These are phyloP conservation scores for Ctenochaetus hawaiiensis DNA, from an alignment of 2,797 vertebrate genomes.

Conservation along the genomic window DNA sequence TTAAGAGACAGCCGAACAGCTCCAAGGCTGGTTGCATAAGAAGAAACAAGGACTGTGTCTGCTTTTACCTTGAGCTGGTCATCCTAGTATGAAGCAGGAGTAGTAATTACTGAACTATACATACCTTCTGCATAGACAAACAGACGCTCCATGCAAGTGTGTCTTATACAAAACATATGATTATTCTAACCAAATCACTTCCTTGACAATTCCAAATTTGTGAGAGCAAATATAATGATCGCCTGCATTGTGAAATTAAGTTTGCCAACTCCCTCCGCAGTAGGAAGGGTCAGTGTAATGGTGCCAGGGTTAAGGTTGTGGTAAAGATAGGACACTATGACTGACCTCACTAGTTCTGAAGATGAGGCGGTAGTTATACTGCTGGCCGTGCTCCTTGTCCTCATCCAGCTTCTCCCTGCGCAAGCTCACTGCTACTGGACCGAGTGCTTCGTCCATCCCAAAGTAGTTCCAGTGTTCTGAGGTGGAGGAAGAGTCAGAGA, in stretches of 20 bases:
- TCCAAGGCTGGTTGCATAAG: conserved; percentile 59
- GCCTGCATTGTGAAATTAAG: conserved; percentile 1
- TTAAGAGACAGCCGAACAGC: conserved; percentile 66
- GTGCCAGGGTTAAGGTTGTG: not conserved
- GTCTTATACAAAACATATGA: not conserved
- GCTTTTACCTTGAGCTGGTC: conserved; percentile 55
- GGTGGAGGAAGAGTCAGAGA: conserved; percentile 34
- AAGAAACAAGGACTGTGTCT: conserved; percentile 35
- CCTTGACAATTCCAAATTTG: not conserved
- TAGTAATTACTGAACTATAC: conserved; percentile 23
- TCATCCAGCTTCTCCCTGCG: conserved; percentile 96
- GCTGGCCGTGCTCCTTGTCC: conserved; percentile 94
- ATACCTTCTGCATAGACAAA: conserved; percentile 30
- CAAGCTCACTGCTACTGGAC: conserved; percentile 95
- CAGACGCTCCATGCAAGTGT: not conserved
- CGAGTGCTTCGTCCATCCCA: conserved; percentile 93
- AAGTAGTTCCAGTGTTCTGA: conserved; percentile 99
- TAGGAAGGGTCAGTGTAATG: conserved; percentile 12
- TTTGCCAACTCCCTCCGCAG: conserved; percentile 5
- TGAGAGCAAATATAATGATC: conserved; percentile 15
- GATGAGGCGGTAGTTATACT: conserved; percentile 95
- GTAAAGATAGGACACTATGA: not conserved
- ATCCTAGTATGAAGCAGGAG: conserved; percentile 19
- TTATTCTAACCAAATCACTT: conserved; percentile 8
- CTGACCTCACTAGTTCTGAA: conserved; percentile 97